Evolutionary conservation across 30 jellyfish, hydroid and myxozoan species (phyloP).

Genomic region (Aurelia aurita): DNA sequence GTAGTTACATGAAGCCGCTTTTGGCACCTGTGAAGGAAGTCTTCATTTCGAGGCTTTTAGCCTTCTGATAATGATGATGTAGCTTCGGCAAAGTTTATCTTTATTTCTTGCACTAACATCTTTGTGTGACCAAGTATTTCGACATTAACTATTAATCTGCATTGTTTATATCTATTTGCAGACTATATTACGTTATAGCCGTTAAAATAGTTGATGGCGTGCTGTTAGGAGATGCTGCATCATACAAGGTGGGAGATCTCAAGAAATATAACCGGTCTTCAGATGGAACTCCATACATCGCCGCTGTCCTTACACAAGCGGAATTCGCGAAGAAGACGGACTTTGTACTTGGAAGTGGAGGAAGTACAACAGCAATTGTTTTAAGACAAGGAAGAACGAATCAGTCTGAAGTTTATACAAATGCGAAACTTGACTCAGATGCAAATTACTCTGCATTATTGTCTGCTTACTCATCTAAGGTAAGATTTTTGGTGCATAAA

Average conservation of each 20-base stretch:
- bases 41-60: no score
- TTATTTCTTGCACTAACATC: no score
- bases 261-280: conserved; percentile 21
- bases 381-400: conserved; percentile 22
- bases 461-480: conserved; percentile 33
- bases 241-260: conserved; percentile 35
- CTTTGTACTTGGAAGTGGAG: conserved; percentile 60
- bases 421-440: conserved; percentile 50
- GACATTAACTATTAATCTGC: no score
- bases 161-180: neutral
- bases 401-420: neutral
- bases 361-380: neutral
- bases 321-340: neutral
- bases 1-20: no score
- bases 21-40: no score
- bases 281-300: conserved; percentile 60
- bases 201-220: neutral
- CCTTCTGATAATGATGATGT: no score
- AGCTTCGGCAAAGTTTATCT: no score
- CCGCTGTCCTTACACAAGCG: conserved; percentile 53
- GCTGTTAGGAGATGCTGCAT: conserved; percentile 16
- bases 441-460: conserved; percentile 40
- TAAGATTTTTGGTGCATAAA: no score
- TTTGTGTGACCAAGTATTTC: no score
- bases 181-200: conserved; percentile 50